Base-by-base conservation (phyloP, 2,113 vertebrate species). In the Dromiciops gliroides region DNA sequence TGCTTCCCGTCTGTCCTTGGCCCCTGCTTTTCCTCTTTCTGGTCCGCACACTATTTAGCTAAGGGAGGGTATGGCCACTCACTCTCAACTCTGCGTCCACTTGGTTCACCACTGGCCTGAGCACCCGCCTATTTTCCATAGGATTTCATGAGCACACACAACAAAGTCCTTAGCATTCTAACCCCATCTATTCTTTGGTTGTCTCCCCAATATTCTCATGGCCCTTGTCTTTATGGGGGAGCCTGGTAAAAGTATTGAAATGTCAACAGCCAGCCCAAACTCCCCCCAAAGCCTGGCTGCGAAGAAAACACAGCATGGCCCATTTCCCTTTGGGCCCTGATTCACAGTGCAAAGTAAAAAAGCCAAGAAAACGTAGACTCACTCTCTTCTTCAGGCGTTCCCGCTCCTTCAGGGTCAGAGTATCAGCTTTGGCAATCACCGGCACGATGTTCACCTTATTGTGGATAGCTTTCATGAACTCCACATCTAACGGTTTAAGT, bases 331-430 rank as follows among this genome's bases (percentile, higher is more conserved):
- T 6, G n/a, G 12, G 47, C 53, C 22, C 50, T 24, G 1, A 0
- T 44, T n/a, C 11, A 14, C 6, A 28, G 56, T 8, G 14, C 48
- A 26, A 3, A 48, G 14, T n/a, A 0, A 1, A 0, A 22, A 12
- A 60, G 23, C n/a, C 31, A 90, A 56, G 49, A 47, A 8, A 91
- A 25, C 67, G 83, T 51, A 44, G 8, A 88, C 99, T 98, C 98
- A 99, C 99, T 98, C 99, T 99, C 97, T 99, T 99, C 98, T 99
- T 99, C 37, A 99, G 98, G 95, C 99, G 99, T 97, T 99, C 99
- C 67, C 99, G 97, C 94, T 99, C 99, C 97, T 99, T 99, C 98
- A 99, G 97, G 2, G 99, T 99, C 75, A 99, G 98, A 0, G 99
- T 99, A 95, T 99, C 99, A 0, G 99, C 99, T 95, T 99, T 99